Conservation (phyloP, 1,140 invertebrate species). For the Campoletis sonorensis region DNA sequence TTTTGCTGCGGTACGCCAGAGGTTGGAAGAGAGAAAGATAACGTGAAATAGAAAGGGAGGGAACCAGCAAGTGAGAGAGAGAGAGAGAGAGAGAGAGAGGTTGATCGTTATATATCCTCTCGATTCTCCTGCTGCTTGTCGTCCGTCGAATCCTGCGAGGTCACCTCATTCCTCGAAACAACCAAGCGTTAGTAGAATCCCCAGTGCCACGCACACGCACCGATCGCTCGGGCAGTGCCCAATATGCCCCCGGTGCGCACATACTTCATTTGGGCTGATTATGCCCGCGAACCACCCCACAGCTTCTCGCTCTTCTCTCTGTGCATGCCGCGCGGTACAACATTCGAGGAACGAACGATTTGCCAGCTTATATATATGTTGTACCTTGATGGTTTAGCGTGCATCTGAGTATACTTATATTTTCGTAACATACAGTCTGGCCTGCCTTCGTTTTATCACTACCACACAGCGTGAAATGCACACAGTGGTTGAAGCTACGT, state of each 20-base stretch:
- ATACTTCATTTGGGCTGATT: constrained; percentile 66
- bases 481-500: constrained; percentile 15
- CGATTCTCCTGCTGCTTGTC: neutral
- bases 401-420: neutral
- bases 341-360: constrained; percentile 28
- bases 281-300: constrained; percentile 50
- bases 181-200: constrained; percentile 45
- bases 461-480: neutral
- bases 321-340: neutral
- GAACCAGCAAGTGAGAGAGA: neutral
- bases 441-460: constrained; percentile 18
- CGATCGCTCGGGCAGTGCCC: constrained; percentile 39
- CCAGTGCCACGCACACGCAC: constrained; percentile 46
- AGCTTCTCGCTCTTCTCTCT: neutral
- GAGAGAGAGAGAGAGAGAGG: neutral
- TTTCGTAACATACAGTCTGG: neutral
- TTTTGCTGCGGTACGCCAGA: neutral
- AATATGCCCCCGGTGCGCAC: constrained; percentile 59
- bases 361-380: constrained; percentile 3
- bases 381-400: neutral
- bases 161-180: neutral
- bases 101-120: constrained; percentile 29
- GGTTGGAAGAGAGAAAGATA: neutral
- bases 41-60: neutral
- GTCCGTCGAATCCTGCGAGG: neutral